Evolutionary conservation across 2,888 invertebrate genomes (phyloP).

Genomic region (Harmothoe impar): DNA sequence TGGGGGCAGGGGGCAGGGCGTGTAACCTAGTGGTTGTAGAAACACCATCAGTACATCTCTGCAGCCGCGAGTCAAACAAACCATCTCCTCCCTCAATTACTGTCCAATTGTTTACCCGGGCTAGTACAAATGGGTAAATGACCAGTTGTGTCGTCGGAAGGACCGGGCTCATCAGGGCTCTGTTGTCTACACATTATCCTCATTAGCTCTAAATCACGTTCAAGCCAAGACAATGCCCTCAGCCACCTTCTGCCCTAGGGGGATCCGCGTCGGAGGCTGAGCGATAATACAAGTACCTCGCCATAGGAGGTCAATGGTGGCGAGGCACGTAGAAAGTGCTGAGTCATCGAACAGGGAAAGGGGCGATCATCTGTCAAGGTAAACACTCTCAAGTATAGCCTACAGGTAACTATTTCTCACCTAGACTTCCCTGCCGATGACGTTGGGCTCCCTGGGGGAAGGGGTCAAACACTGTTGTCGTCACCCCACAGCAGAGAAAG

Average conservation of each 20-base stretch:
- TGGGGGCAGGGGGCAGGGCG: too few species aligned
- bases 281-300: conserved; percentile 27
- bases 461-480: too few species aligned
- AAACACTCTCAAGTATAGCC: neutral
- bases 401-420: neutral
- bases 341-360: conserved; percentile 34
- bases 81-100: conserved; percentile 28
- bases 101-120: conserved; percentile 12
- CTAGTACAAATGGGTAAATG: conserved; percentile 34
- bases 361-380: conserved; percentile 12
- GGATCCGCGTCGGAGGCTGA: neutral
- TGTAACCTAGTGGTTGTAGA: too few species aligned
- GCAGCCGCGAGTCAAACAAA: conserved; percentile 24
- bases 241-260: neutral
- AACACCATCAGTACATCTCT: neutral
- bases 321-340: neutral
- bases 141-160: neutral
- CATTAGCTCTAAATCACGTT: conserved; percentile 37
- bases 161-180: neutral
- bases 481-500: neutral
- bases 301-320: neutral
- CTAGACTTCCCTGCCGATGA: neutral
- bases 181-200: conserved; percentile 48
- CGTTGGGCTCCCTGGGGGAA: too few species aligned
- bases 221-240: neutral